Evolutionary conservation across 2,797 vertebrate genomes (phyloP).

Genomic region (Siniperca scherzeri): DNA sequence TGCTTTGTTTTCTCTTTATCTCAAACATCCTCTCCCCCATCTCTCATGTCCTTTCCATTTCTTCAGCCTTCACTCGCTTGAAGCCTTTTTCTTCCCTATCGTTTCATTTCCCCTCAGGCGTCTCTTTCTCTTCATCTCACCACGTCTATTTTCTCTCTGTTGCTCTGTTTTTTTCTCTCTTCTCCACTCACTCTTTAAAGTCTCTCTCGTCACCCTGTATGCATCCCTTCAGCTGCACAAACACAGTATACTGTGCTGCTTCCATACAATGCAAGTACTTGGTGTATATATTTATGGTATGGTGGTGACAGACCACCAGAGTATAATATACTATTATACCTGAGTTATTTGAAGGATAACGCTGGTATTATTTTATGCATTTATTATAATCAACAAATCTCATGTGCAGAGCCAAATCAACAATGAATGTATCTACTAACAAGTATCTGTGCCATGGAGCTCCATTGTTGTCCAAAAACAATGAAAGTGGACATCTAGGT

Average conservation of each 20-base stretch:
- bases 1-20: slow-evolving; percentile 53
- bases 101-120: slow-evolving; percentile 45
- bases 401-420: not conserved
- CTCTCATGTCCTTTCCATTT: slow-evolving; percentile 57
- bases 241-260: not conserved
- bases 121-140: slow-evolving; percentile 48
- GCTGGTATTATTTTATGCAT: not conserved
- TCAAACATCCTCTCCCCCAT: slow-evolving; percentile 34
- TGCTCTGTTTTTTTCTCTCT: slow-evolving; percentile 21
- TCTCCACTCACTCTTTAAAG: slow-evolving; percentile 23
- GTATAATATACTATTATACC: not conserved
- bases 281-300: not conserved
- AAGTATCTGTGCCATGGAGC: not conserved
- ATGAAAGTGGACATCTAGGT: not conserved
- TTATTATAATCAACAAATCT: not conserved
- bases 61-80: slow-evolving; percentile 54
- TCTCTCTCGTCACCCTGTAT: slow-evolving; percentile 25
- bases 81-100: slow-evolving; percentile 47
- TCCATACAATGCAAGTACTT: not conserved
- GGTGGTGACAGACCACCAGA: not conserved
- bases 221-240: slow-evolving; percentile 19
- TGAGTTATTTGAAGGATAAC: not conserved
- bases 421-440: not conserved
- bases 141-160: slow-evolving; percentile 41
- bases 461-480: not conserved